Percentiles rank a stretch among this genome's conserved stretches.
phyloP scores from a whole-genome alignment of 2,113 vertebrate genomes.

The Oceanodroma tethys region DNA sequence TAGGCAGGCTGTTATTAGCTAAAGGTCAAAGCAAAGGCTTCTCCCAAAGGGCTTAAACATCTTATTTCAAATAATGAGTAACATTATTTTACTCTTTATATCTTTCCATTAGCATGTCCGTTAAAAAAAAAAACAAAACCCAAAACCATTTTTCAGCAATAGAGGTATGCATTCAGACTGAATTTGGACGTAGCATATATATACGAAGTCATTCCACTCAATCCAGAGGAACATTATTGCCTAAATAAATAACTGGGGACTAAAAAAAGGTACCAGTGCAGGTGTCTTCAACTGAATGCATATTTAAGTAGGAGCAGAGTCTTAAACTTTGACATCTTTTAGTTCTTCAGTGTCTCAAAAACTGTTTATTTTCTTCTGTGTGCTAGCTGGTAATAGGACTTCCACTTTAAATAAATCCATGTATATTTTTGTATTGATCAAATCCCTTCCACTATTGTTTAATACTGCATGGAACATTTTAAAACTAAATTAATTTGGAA shows the following conservation, averaged over 20 bases:
- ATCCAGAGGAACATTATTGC: background rate
- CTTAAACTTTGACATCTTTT: background rate
- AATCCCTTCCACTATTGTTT: background rate
- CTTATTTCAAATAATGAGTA: background rate
- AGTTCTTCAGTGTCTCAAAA: background rate
- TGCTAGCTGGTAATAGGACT: background rate
- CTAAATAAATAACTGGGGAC: background rate
- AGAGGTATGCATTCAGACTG: background rate
- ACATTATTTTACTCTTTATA: background rate
- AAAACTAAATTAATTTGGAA: background rate
- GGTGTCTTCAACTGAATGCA: background rate
- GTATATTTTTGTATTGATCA: background rate
- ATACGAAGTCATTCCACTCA: background rate
- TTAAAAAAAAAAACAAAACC: background rate
- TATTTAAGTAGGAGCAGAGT: background rate
- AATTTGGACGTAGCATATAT: background rate
- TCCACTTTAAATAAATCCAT: background rate
- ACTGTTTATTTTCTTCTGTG: background rate
- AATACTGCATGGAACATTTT: background rate
- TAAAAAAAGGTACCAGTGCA: background rate
- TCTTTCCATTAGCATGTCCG: background rate
- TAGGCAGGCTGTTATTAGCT: background rate
- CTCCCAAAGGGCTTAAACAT: background rate
- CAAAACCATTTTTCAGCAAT: background rate
- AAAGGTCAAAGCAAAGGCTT: background rate